Evolutionary conservation across 1,140 invertebrate genomes (phyloP), one percentile per base, ranked within the genome.

Genomic region (Battus philenor): DNA sequence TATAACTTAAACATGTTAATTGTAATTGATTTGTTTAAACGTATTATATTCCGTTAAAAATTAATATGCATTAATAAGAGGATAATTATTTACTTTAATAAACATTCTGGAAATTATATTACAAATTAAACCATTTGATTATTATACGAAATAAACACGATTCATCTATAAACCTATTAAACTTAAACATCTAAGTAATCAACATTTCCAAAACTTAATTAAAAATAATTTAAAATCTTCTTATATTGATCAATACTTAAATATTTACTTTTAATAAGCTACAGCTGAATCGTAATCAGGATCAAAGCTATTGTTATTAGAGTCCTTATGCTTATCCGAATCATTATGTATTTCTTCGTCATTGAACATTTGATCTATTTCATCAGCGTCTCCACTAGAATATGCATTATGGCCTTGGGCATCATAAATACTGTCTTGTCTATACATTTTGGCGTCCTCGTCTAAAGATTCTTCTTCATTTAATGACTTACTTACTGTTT

Each of bases 221-320:
- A 2, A 27, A n/a, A 27, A 27, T 27, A 13, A 13, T 15, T 8
- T 29, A 2, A 1, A 27, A 39, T 16, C 1, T 30, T 10, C 24
- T 15, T 27, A 29, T 30, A 10, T 29, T 26, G 3, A 9, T 2
- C n/a, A 27, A 1, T 27, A 26, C 24, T 9, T 27, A 24, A 27
- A 27, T 27, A 27, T 7, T 12, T 11, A 46, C 3, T 29, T 20
- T 59, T 56, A 73, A 47, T 71, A 75, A 10, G 67, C 75, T 45
- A 78, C 58, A 12, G 74, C 54, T 11, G 54, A 53, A 36, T 20
- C 54, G 26, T 77, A 69, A 16, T 78, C 69, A 12, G 36, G 15
- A 39, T 84, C 68, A 33, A 65, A 60, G 47, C 61, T 45, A 39
- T 75, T 79, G 18, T 80, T 80, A 54, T 78, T 80, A 2, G 45